Percentiles rank a stretch among this genome's conserved stretches.
Conservation (phyloP, 2,113 vertebrate species). For the Istiophorus platypterus region DNA sequence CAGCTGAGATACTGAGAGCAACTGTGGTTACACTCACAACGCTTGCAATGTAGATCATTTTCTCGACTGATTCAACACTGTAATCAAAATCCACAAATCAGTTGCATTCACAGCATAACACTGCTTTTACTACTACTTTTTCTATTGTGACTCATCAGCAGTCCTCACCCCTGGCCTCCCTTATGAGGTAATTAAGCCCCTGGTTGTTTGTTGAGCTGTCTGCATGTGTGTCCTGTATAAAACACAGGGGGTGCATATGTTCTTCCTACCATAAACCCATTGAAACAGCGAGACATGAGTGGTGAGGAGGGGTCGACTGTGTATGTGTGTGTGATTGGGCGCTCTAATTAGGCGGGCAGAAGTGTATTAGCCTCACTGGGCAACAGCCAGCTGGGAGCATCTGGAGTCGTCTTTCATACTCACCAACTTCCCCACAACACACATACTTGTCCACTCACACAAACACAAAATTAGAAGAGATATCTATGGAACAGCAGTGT, state of each 20-base stretch:
- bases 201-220: slow-evolving; percentile 80
- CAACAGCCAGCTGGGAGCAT: slow-evolving; percentile 81
- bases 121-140: slow-evolving; percentile 44
- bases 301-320: slow-evolving; percentile 60
- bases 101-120: slow-evolving; percentile 12
- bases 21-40: slow-evolving; percentile 8
- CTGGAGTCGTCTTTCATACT: slow-evolving; percentile 80
- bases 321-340: slow-evolving; percentile 53
- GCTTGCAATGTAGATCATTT: slow-evolving; percentile 19
- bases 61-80: slow-evolving; percentile 18
- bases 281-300: slow-evolving; percentile 71
- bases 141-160: slow-evolving; percentile 56
- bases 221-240: slow-evolving; percentile 77
- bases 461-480: slow-evolving; percentile 62
- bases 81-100: slow-evolving; percentile 44
- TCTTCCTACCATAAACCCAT: slow-evolving; percentile 77
- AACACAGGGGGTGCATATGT: slow-evolving; percentile 76
- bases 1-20: slow-evolving; percentile 37
- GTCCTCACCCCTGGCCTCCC: slow-evolving; percentile 69
- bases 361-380: slow-evolving; percentile 80
- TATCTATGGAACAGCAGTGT: slow-evolving; percentile 58
- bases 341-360: slow-evolving; percentile 80
- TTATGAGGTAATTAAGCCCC: slow-evolving; percentile 73
- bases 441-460: slow-evolving; percentile 12
- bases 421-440: slow-evolving; percentile 51